A percentile compares a stretch with the other conserved stretches of the same genome.
These are phyloP conservation scores for Anhinga anhinga DNA, from an alignment of 2,113 vertebrate species.

Conservation along the genomic window DNA sequence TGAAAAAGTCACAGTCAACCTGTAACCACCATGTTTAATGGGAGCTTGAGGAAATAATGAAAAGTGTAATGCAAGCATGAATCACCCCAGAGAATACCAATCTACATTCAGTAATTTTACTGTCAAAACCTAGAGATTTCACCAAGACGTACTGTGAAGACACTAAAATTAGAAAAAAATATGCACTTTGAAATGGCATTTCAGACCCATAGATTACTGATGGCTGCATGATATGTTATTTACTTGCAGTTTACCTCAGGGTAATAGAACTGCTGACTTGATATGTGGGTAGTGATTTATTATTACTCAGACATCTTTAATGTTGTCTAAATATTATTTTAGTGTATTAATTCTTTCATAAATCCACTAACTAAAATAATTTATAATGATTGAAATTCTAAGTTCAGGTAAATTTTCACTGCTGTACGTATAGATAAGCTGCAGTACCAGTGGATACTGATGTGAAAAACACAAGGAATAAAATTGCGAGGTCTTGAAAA, in stretches of 20 bases:
- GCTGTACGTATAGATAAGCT: background rate
- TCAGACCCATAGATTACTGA: background rate
- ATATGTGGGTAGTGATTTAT: background rate
- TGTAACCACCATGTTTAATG: background rate
- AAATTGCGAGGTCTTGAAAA: background rate
- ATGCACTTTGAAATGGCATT: background rate
- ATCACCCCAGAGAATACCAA: background rate
- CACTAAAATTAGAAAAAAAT: background rate
- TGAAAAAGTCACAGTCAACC: background rate
- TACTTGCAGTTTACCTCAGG: background rate
- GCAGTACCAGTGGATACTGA: background rate
- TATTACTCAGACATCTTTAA: background rate
- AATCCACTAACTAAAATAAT: conserved; percentile 6
- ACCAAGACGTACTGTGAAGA: background rate
- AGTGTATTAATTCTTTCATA: background rate
- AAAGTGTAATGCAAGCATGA: background rate
- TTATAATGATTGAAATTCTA: background rate
- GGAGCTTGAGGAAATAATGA: conserved; percentile 16
- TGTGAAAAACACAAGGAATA: background rate
- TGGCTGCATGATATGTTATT: background rate
- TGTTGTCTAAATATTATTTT: conserved; percentile 33
- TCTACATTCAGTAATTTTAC: background rate
- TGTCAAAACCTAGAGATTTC: background rate
- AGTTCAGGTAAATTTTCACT: background rate
- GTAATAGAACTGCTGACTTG: background rate